These are phyloP conservation scores for Porites australiensis DNA, from an alignment of 64 coral and sea anemone genomes.

Conservation along the genomic window DNA sequence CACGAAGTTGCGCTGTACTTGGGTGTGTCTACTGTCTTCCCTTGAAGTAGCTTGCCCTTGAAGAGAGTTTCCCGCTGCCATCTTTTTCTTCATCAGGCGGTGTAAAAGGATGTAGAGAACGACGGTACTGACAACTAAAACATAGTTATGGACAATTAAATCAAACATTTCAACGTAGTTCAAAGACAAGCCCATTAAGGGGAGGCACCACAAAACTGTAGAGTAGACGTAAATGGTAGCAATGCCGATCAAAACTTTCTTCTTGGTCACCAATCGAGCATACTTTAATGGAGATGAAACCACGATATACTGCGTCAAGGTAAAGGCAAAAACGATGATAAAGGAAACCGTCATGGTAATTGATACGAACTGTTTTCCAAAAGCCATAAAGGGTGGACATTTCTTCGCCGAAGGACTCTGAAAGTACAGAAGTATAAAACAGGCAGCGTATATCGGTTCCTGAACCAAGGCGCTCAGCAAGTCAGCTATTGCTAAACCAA, in stretches of 20 bases:
- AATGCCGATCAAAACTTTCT: constrained; percentile 1
- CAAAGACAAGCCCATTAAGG: neutral
- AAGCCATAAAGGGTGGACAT: neutral
- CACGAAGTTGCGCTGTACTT: constrained; percentile 4
- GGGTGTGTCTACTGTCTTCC: neutral
- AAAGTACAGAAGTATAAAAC: neutral
- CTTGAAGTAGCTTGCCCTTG: neutral
- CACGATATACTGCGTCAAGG: constrained; percentile 35
- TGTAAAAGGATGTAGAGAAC: constrained; percentile 21
- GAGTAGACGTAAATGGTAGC: neutral
- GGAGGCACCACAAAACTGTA: neutral
- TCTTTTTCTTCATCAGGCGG: neutral
- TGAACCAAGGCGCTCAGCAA: constrained; percentile 30
- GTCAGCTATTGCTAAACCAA: constrained; percentile 54
- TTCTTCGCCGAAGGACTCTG: neutral
- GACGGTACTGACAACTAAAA: neutral
- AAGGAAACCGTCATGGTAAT: constrained; percentile 25
- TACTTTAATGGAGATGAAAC: constrained; percentile 34
- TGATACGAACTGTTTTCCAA: neutral
- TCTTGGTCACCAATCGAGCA: neutral
- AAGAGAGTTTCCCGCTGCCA: neutral
- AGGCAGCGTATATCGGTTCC: constrained; percentile 34
- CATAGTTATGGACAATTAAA: neutral
- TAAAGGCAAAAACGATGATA: constrained; percentile 24
- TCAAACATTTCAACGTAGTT: neutral